These are phyloP conservation scores for Acanthosepion pharaonis DNA, from an alignment of 2,888 invertebrate species.

Conservation along the genomic window DNA sequence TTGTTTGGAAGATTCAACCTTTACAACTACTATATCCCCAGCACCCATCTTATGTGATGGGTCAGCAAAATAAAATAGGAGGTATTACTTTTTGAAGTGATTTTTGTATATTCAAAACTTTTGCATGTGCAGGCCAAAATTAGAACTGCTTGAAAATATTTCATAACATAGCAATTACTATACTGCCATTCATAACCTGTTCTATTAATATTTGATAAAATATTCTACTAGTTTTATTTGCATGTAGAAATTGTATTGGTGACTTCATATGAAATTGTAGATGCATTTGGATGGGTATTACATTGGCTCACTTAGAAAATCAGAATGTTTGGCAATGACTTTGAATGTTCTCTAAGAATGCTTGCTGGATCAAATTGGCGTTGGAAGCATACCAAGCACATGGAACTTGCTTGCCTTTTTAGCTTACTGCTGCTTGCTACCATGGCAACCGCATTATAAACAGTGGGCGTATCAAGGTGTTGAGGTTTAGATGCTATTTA, in stretches of 20 bases:
- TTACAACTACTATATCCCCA: no score
- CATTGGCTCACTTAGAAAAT: neutral
- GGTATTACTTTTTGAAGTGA: no score
- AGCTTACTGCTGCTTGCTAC: neutral
- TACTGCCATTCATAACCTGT: no score
- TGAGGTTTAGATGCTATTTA: neutral
- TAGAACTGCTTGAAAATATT: no score
- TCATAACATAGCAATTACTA: no score
- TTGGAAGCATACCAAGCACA: constrained; percentile 33
- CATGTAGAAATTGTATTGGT: neutral
- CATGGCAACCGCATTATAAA: neutral
- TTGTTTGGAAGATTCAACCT: no score
- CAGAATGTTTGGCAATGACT: neutral
- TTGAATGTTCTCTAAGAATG: neutral
- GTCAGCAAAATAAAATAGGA: no score
- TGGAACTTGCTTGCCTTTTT: neutral
- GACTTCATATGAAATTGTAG: neutral
- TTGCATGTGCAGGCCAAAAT: no score
- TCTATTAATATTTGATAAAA: no score
- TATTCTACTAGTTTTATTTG: neutral
- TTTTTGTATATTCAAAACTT: no score
- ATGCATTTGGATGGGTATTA: neutral
- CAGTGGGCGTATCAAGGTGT: neutral
- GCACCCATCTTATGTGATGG: no score
- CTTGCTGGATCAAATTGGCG: neutral